Conservation (phyloP, 2,888 invertebrate genomes). For the Cephus pulcher region DNA sequence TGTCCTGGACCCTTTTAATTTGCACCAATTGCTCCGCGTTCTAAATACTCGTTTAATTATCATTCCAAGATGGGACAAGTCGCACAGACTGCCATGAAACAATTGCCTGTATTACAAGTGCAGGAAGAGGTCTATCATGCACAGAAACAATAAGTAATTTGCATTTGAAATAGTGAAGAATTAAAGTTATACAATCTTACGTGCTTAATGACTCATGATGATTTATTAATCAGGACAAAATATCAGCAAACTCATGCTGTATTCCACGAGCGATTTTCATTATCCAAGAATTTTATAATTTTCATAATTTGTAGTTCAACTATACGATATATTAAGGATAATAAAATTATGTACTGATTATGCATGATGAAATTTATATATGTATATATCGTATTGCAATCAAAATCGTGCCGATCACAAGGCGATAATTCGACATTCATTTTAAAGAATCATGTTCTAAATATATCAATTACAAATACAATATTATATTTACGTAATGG, state of each 20-base stretch:
- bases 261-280: background rate
- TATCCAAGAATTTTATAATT: background rate
- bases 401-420: background rate
- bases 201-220: background rate
- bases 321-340: background rate
- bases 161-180: background rate
- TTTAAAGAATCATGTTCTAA: background rate
- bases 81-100: background rate
- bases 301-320: background rate
- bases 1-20: slow-evolving; percentile 38
- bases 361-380: background rate
- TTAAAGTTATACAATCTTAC: background rate
- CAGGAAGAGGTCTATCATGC: slow-evolving; percentile 4
- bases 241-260: background rate
- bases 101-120: background rate
- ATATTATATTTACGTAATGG: too few species aligned
- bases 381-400: background rate
- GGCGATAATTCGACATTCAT: background rate
- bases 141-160: background rate
- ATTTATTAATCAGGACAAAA: background rate
- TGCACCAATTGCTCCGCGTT: slow-evolving; percentile 45
- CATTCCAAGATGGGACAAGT: slow-evolving; percentile 15
- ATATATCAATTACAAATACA: background rate
- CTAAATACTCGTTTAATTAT: slow-evolving; percentile 49
- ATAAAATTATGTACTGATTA: background rate